Evolutionary conservation across 2,113 vertebrate genomes (phyloP).

Genomic region (Platichthys flesus): DNA sequence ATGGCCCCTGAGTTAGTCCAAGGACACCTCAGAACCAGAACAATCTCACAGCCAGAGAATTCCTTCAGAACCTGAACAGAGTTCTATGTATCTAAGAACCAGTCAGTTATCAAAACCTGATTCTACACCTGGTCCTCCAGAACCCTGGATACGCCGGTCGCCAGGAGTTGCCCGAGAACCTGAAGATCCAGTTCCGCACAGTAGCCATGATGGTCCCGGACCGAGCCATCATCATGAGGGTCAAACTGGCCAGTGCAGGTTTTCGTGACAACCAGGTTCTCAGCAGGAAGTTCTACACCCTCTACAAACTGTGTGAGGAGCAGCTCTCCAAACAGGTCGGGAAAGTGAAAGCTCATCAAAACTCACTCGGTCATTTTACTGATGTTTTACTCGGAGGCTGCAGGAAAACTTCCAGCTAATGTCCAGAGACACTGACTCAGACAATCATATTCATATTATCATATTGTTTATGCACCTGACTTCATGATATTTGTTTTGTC

Average conservation of each 20-base stretch:
- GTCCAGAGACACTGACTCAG: too few relatives aligned
- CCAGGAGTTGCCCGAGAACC: constrained; percentile 92
- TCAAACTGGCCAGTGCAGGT: constrained; percentile 92
- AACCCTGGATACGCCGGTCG: constrained; percentile 94
- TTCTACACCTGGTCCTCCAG: constrained; percentile 56
- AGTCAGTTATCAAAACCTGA: neutral
- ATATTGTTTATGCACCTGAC: too few relatives aligned
- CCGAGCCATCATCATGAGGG: constrained; percentile 93
- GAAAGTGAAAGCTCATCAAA: too few relatives aligned
- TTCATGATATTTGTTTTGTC: neutral
- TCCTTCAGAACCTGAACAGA: accelerated
- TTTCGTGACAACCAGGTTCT: constrained; percentile 90
- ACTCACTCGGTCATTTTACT: too few relatives aligned
- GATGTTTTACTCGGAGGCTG: too few relatives aligned
- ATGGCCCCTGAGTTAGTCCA: too few relatives aligned
- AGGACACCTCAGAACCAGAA: neutral
- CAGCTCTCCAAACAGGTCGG: constrained; percentile 92
- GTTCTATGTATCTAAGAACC: neutral
- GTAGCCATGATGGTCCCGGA: constrained; percentile 96
- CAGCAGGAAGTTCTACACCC: constrained; percentile 91
- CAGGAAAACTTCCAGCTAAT: too few relatives aligned
- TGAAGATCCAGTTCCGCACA: constrained; percentile 90
- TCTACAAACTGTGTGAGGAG: constrained; percentile 93
- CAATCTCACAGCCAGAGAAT: neutral
- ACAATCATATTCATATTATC: too few relatives aligned